Percentiles rank a stretch among this genome's conserved stretches.
These are phyloP conservation scores for Drosophila prosaltans DNA, from an alignment of 1,140 invertebrate genomes.

Conservation along the genomic window DNA sequence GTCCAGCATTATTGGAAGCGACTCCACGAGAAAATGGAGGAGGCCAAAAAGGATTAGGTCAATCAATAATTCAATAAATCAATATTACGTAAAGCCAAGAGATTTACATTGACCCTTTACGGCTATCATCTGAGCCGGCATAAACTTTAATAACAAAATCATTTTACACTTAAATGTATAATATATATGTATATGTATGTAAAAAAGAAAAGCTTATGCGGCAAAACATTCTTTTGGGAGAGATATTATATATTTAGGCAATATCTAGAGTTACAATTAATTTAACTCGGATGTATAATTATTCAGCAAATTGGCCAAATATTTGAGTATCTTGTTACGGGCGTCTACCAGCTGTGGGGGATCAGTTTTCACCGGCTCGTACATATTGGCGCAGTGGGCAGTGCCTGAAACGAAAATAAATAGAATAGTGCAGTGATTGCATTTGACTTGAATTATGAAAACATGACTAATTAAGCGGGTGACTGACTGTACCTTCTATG, in stretches of 20 bases:
- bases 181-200: neutral
- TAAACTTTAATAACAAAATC: conserved; percentile 8
- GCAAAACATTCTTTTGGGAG: neutral
- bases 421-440: neutral
- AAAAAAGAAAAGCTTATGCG: neutral
- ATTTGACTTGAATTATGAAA: too few species aligned
- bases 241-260: neutral
- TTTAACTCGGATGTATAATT: conserved; percentile 45
- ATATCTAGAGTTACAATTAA: conserved; percentile 21
- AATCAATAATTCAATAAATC: neutral
- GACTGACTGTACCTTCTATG: conserved; percentile 86
- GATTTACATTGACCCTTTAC: conserved; percentile 11
- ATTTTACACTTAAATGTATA: conserved; percentile 2
- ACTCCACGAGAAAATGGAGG: conserved; percentile 72
- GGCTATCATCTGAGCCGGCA: neutral
- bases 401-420: conserved; percentile 85
- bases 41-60: conserved; percentile 67
- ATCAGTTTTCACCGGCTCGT: conserved; percentile 87
- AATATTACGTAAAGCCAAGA: conserved; percentile 2
- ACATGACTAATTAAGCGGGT: too few species aligned
- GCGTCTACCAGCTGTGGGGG: conserved; percentile 86
- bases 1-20: conserved; percentile 70
- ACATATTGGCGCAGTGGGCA: conserved; percentile 93
- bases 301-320: conserved; percentile 83
- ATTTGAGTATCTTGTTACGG: conserved; percentile 85